A percentile compares a stretch with the other conserved stretches of the same genome.
These are phyloP conservation scores for Lasiurus borealis DNA, from an alignment of 2,113 vertebrate species.

Conservation along the genomic window DNA sequence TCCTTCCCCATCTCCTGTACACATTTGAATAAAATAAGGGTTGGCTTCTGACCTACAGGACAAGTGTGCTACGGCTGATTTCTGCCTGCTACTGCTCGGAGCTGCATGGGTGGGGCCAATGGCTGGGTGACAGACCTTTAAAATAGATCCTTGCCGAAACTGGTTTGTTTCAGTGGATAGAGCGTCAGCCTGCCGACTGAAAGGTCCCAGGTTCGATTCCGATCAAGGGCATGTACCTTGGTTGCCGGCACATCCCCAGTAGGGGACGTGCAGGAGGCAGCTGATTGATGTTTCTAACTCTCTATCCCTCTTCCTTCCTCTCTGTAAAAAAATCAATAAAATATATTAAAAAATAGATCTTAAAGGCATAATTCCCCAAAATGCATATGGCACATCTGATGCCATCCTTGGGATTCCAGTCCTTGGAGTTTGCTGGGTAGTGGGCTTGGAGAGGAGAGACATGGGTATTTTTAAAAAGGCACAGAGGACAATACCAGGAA, in stretches of 20 bases:
- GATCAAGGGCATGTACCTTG: too few relatives aligned
- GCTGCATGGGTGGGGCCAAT: fast-evolving
- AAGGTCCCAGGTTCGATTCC: too few relatives aligned
- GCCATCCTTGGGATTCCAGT: neutral
- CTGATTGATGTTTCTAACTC: too few relatives aligned
- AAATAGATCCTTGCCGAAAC: neutral
- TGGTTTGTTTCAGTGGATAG: too few relatives aligned
- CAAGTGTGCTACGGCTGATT: neutral
- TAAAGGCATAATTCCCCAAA: neutral
- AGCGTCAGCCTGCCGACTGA: too few relatives aligned
- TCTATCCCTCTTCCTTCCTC: too few relatives aligned
- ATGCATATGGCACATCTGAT: neutral
- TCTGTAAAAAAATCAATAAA: too few relatives aligned
- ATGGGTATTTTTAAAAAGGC: neutral
- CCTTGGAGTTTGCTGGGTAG: neutral
- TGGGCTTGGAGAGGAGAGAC: neutral
- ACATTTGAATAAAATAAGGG: slow-evolving; percentile 86
- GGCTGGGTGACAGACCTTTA: neutral
- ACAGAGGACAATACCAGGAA: neutral
- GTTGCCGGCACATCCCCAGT: too few relatives aligned
- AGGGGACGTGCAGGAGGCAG: too few relatives aligned
- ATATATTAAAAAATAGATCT: neutral
- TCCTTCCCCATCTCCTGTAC: slow-evolving; percentile 74
- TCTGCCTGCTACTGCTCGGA: neutral
- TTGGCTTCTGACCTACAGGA: slow-evolving; percentile 82